Conservation (phyloP, 2,113 vertebrate genomes). For the Pipa parva region DNA sequence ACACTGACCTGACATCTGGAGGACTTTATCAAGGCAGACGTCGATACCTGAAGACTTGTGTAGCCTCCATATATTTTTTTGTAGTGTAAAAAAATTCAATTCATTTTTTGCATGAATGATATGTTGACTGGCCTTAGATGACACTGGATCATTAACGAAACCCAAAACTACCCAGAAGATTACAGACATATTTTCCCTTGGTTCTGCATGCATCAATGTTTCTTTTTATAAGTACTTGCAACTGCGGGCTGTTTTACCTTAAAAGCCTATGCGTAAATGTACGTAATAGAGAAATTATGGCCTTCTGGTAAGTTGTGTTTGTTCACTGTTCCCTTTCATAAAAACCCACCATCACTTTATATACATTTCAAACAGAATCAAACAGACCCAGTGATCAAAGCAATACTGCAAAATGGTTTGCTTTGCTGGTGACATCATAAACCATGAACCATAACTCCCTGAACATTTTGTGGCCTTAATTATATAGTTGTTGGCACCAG, state of each 20-base stretch:
- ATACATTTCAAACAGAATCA: slow-evolving; percentile 9
- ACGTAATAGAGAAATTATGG: slow-evolving; percentile 18
- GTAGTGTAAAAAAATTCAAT: too few relatives aligned
- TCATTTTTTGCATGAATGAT: too few relatives aligned
- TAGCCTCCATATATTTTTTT: too few relatives aligned
- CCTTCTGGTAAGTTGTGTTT: slow-evolving; percentile 1
- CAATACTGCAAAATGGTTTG: slow-evolving; percentile 6
- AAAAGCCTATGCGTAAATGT: neutral
- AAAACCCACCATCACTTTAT: slow-evolving; percentile 20
- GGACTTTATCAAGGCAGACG: too few relatives aligned
- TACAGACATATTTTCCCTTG: too few relatives aligned
- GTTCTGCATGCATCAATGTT: neutral
- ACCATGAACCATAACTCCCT: slow-evolving; percentile 8
- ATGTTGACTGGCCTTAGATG: neutral
- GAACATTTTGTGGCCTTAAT: slow-evolving; percentile 17
- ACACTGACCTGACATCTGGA: too few relatives aligned
- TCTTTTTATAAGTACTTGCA: slow-evolving; percentile 7
- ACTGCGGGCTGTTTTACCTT: neutral
- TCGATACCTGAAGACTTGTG: too few relatives aligned
- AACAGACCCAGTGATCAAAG: slow-evolving; percentile 9
- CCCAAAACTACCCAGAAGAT: neutral
- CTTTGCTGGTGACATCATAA: slow-evolving; percentile 7
- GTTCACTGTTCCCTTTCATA: slow-evolving; percentile 7
- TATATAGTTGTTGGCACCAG: slow-evolving; percentile 10
- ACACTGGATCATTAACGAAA: neutral